A percentile compares a stretch with the other conserved stretches of the same genome.
phyloP scores from a whole-genome alignment of 2,113 vertebrate species.

The Lampris incognitus region DNA sequence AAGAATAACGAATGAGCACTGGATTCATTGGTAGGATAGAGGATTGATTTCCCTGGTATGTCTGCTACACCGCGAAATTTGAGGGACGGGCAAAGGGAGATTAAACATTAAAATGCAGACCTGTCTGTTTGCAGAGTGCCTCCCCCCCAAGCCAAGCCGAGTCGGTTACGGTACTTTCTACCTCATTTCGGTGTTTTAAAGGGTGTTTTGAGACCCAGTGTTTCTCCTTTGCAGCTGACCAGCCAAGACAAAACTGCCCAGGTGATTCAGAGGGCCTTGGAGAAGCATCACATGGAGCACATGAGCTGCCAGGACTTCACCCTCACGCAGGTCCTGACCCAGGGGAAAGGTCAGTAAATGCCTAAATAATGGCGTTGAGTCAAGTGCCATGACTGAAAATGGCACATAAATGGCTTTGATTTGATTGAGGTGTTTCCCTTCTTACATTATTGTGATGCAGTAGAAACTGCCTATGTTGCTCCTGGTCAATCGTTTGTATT shows the following conservation, averaged over 20 bases:
- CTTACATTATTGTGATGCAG: too few species aligned
- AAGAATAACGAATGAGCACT: background rate
- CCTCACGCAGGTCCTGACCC: constrained; percentile 84
- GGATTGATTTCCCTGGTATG: background rate
- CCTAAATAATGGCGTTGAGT: too few species aligned
- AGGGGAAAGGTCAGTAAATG: constrained; percentile 80
- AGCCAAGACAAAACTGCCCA: constrained; percentile 88
- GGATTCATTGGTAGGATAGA: background rate
- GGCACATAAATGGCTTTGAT: too few species aligned
- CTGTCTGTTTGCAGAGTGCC: too few species aligned
- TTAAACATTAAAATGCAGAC: too few species aligned
- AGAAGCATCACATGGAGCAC: constrained; percentile 85
- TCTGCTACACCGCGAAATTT: background rate
- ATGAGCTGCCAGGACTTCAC: constrained; percentile 79
- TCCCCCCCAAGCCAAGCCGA: too few species aligned
- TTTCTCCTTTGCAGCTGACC: constrained; percentile 79
- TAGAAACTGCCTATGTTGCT: too few species aligned
- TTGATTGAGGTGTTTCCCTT: too few species aligned
- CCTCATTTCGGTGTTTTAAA: background rate
- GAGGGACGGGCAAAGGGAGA: too few species aligned
- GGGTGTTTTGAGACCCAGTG: background rate
- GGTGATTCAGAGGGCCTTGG: constrained; percentile 84
- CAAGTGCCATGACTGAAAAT: too few species aligned
- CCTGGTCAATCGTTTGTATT: too few species aligned
- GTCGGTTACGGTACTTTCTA: background rate